Evolutionary conservation across 1,140 invertebrate species (phyloP).

Genomic region (Heliothis subflexa): DNA sequence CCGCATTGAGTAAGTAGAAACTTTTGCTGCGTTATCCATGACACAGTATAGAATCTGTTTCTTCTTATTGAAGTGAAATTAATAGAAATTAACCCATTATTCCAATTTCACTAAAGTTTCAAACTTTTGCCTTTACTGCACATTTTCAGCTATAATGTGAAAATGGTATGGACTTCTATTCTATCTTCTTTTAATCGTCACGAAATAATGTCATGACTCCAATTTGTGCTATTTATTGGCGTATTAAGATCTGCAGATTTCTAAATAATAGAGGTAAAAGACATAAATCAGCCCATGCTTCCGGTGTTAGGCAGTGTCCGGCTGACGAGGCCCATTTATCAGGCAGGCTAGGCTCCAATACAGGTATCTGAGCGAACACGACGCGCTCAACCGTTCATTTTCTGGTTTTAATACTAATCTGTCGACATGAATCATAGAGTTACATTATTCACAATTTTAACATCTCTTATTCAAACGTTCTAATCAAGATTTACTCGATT

Average conservation of each 20-base stretch:
- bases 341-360: slow-evolving; percentile 11
- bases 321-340: slow-evolving; percentile 45
- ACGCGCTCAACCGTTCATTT: slow-evolving; percentile 12
- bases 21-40: too few species aligned
- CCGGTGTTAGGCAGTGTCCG: slow-evolving; percentile 56
- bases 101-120: too few species aligned
- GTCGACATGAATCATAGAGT: slow-evolving; percentile 19
- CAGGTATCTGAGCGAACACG: slow-evolving; percentile 3
- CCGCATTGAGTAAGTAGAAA: too few species aligned
- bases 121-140: too few species aligned
- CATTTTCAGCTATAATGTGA: too few species aligned
- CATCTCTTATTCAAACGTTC: slow-evolving; percentile 18
- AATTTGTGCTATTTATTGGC: slow-evolving; percentile 47
- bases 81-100: too few species aligned
- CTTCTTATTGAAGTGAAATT: too few species aligned
- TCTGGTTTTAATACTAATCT: slow-evolving; percentile 27
- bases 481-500: slow-evolving; percentile 22
- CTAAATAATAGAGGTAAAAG: slow-evolving; percentile 64
- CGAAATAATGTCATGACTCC: neutral
- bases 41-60: too few species aligned
- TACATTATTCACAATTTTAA: slow-evolving; percentile 28
- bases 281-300: slow-evolving; percentile 67
- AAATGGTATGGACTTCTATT: neutral
- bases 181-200: neutral
- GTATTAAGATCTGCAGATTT: slow-evolving; percentile 68